phyloP scores from a whole-genome alignment of 2,888 invertebrate species.

The Lepidocyrtoides sp. region DNA sequence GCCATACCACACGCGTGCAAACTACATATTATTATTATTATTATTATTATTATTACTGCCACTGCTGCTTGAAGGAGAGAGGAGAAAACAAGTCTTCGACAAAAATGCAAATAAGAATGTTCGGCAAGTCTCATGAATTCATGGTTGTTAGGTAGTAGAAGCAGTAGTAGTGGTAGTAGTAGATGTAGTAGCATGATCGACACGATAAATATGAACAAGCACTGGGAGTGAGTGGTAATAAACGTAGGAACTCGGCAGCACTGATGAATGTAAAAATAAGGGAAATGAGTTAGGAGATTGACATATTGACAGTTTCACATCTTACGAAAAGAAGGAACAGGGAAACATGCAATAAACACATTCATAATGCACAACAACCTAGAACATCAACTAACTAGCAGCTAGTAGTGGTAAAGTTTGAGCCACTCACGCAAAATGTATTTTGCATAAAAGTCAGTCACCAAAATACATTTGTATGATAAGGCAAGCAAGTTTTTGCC shows the following conservation, averaged over 20 bases:
- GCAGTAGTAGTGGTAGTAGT: background rate
- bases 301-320: conserved; percentile 80
- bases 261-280: conserved; percentile 54
- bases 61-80: background rate
- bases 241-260: background rate
- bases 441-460: background rate
- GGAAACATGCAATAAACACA: conserved; percentile 83
- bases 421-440: background rate
- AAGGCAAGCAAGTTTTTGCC: background rate
- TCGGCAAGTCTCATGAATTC: background rate
- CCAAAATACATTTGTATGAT: background rate
- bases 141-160: background rate
- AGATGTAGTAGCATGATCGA: background rate
- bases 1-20: conserved; percentile 39
- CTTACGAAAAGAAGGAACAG: conserved; percentile 54
- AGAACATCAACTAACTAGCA: conserved; percentile 1
- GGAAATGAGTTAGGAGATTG: conserved; percentile 77
- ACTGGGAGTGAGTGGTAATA: background rate
- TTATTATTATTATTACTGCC: conserved; percentile 9
- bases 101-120: conserved; percentile 13
- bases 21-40: background rate
- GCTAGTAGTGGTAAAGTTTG: background rate
- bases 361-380: conserved; percentile 79
- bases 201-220: conserved; percentile 30
- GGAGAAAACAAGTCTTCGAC: background rate